These are phyloP conservation scores for Barypeithes pellucidus DNA, from an alignment of 2,888 invertebrate genomes.

Conservation along the genomic window DNA sequence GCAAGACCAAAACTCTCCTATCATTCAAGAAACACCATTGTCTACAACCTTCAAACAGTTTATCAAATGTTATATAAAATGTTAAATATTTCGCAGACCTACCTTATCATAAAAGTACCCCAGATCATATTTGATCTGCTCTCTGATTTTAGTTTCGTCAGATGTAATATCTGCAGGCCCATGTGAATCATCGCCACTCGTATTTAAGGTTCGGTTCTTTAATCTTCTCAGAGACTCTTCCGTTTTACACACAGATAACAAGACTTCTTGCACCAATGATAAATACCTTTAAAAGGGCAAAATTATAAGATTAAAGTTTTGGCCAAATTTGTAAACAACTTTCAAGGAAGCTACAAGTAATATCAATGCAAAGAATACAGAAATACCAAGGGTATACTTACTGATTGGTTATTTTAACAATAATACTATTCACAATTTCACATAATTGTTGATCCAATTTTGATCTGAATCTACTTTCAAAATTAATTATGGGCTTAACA, in stretches of 20 bases:
- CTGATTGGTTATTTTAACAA: slow-evolving; percentile 72
- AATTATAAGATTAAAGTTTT: too few species aligned
- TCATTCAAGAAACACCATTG: too few species aligned
- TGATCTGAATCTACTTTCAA: slow-evolving; percentile 72
- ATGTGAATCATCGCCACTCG: slow-evolving; percentile 35
- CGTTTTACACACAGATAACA: slow-evolving; percentile 95
- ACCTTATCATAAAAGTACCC: slow-evolving; percentile 78
- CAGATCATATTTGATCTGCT: slow-evolving; percentile 92
- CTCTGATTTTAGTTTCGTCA: slow-evolving; percentile 95
- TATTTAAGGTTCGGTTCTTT: slow-evolving; percentile 72
- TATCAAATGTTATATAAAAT: too few species aligned
- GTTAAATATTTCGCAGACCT: too few species aligned
- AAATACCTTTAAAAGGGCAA: slow-evolving; percentile 73
- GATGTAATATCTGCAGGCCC: slow-evolving; percentile 69
- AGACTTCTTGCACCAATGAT: slow-evolving; percentile 86
- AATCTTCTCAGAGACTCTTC: slow-evolving; percentile 94
- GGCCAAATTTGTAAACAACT: too few species aligned
- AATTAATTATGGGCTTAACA: slow-evolving; percentile 73
- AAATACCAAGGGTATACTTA: slow-evolving; percentile 64
- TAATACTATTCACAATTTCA: slow-evolving; percentile 69
- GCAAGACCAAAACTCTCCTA: too few species aligned
- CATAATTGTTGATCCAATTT: slow-evolving; percentile 67
- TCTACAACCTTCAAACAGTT: too few species aligned
- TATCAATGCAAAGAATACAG: background rate
- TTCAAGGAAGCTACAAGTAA: too few species aligned